Evolutionary conservation across 2,888 invertebrate genomes (phyloP).

Genomic region (Rhaphigaster nebulosa): DNA sequence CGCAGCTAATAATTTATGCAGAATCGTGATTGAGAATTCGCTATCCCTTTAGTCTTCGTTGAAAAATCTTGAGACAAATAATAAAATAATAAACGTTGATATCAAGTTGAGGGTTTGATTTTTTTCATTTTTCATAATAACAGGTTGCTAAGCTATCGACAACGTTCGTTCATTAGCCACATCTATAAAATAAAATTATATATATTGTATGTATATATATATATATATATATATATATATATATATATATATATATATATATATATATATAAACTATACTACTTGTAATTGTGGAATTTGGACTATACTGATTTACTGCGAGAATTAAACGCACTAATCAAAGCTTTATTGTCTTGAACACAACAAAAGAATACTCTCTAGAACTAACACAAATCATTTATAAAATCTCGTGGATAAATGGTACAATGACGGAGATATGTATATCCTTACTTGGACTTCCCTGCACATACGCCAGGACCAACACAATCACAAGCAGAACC

Average conservation of each 20-base stretch:
- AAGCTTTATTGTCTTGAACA: neutral
- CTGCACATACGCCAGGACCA: slow-evolving; percentile 68
- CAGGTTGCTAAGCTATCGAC: neutral
- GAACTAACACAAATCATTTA: neutral
- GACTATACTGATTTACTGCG: too few relatives aligned
- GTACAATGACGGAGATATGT: slow-evolving; percentile 62
- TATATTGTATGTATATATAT: too few relatives aligned
- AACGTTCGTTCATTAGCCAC: neutral
- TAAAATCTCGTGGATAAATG: neutral
- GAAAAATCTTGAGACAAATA: neutral
- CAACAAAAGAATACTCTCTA: neutral
- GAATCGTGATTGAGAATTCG: neutral
- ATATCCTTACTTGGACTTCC: slow-evolving; percentile 1
- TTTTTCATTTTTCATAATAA: neutral
- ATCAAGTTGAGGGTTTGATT: neutral
- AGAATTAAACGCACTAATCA: neutral
- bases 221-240: too few relatives aligned
- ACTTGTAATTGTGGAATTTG: neutral
- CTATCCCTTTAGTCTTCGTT: neutral
- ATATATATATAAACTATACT: too few relatives aligned
- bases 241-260: too few relatives aligned
- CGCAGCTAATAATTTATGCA: neutral
- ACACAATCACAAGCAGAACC: slow-evolving; percentile 58
- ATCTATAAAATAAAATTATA: neutral
- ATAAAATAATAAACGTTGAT: neutral